phyloP scores from a whole-genome alignment of 1,140 invertebrate species.

The Melanaphis sacchari region DNA sequence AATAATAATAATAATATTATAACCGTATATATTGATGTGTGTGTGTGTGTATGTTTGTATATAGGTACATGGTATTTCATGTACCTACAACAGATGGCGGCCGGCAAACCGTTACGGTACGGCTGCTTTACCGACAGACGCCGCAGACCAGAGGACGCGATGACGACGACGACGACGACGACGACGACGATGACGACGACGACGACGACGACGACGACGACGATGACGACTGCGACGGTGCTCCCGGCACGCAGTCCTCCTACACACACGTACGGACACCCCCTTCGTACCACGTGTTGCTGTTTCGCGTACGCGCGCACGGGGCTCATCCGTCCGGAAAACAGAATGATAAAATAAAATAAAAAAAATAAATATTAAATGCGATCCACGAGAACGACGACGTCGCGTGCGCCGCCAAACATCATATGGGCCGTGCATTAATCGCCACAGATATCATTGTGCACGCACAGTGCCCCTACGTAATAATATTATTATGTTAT shows the following conservation, averaged over 20 bases:
- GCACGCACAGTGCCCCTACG: background rate
- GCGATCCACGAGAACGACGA: background rate
- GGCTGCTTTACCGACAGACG: background rate
- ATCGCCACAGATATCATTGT: background rate
- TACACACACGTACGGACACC: background rate
- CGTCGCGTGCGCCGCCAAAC: background rate
- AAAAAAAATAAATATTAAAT: background rate
- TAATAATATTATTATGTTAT: background rate
- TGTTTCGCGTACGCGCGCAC: background rate
- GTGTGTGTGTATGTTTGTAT: background rate
- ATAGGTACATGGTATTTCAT: background rate
- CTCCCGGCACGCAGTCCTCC: background rate
- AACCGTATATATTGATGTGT: background rate
- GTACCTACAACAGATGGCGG: constrained; percentile 37
- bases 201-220: background rate
- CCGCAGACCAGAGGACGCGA: background rate
- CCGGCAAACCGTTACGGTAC: constrained; percentile 34
- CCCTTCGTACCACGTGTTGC: constrained; percentile 4
- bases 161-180: too few species aligned
- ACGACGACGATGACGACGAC: background rate
- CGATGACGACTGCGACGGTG: too few species aligned
- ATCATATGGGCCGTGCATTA: background rate
- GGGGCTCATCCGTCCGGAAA: constrained; percentile 9
- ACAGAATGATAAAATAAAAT: background rate
- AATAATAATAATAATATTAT: background rate